These are phyloP conservation scores for Lomographa bimaculata DNA, from an alignment of 2,888 invertebrate species.

Conservation along the genomic window DNA sequence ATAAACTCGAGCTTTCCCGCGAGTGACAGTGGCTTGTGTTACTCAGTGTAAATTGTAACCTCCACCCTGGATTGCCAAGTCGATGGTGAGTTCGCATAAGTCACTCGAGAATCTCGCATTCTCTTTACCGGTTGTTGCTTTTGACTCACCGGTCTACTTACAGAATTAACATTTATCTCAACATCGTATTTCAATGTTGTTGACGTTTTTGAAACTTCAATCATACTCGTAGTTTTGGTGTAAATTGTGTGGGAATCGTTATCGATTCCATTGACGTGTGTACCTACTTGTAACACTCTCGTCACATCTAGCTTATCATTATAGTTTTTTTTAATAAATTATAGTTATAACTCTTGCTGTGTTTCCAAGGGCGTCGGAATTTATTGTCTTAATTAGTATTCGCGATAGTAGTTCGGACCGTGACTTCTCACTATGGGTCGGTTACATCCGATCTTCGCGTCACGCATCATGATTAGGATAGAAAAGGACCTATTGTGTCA, in stretches of 20 bases:
- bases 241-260: constrained; percentile 5
- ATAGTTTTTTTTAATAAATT: not conserved
- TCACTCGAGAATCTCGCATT: constrained; percentile 16
- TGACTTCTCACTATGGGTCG: constrained; percentile 25
- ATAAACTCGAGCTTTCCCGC: constrained; percentile 52
- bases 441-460: constrained; percentile 31
- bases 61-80: constrained; percentile 70
- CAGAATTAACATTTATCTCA: constrained; percentile 25
- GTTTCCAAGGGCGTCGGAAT: constrained; percentile 3
- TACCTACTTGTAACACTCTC: too few relatives aligned
- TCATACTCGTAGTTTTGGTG: too few relatives aligned
- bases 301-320: not conserved
- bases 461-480: constrained; percentile 38
- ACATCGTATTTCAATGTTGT: constrained; percentile 23
- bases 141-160: constrained; percentile 24
- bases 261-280: not conserved
- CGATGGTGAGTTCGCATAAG: constrained; percentile 60
- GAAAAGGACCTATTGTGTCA: constrained; percentile 8
- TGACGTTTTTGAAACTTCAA: constrained; percentile 20
- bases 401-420: constrained; percentile 21
- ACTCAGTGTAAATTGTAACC: constrained; percentile 32
- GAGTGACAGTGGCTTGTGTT: constrained; percentile 45
- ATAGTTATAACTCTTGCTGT: not conserved
- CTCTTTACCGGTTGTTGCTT: constrained; percentile 25
- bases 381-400: constrained; percentile 20